These are phyloP conservation scores for Oryzaephilus surinamensis DNA, from an alignment of 1,140 invertebrate genomes.

Conservation along the genomic window DNA sequence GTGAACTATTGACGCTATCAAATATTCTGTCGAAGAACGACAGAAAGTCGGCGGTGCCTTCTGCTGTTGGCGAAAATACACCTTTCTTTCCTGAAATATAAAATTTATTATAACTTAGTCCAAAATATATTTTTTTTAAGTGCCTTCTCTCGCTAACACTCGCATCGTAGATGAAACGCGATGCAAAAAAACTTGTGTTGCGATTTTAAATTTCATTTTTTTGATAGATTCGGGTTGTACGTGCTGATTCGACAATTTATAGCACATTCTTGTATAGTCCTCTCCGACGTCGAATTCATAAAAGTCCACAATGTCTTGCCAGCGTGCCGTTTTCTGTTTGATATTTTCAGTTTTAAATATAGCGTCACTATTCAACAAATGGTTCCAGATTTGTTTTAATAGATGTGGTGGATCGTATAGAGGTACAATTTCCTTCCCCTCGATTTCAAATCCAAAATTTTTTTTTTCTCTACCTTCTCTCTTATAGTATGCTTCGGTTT, in stretches of 20 bases:
- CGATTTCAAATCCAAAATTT: slow-evolving; percentile 1
- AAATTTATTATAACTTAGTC: slow-evolving; percentile 1
- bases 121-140: too few species aligned
- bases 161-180: slow-evolving; percentile 6
- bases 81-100: neutral
- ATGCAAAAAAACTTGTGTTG: slow-evolving; percentile 9
- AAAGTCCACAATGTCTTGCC: slow-evolving; percentile 7
- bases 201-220: slow-evolving; percentile 13
- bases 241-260: slow-evolving; percentile 10
- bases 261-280: too few species aligned
- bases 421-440: slow-evolving; percentile 5
- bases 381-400: slow-evolving; percentile 8
- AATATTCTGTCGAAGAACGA: slow-evolving; percentile 13
- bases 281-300: too few species aligned
- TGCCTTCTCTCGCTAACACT: slow-evolving; percentile 1
- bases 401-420: slow-evolving; percentile 8
- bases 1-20: slow-evolving; percentile 14
- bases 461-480: neutral
- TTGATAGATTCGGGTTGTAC: slow-evolving; percentile 8
- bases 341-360: neutral
- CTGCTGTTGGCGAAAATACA: neutral
- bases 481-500: slow-evolving; percentile 4
- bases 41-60: slow-evolving; percentile 10
- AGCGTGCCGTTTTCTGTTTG: slow-evolving; percentile 1
- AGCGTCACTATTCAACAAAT: slow-evolving; percentile 1